Evolutionary conservation across 2,888 invertebrate species (phyloP).

Genomic region (Helleia helle): DNA sequence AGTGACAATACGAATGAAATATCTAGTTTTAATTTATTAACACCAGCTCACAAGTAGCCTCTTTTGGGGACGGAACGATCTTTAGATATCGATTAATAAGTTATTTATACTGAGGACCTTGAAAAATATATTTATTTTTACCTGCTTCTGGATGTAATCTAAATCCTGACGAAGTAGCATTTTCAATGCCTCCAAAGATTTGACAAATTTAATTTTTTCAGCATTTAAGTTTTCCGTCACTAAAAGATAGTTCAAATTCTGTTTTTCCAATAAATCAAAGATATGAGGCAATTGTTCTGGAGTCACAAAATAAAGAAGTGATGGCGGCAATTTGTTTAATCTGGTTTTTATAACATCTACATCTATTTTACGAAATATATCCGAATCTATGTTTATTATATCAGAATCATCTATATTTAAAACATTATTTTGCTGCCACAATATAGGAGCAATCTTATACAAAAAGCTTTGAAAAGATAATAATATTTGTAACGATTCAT

Average conservation of each 20-base stretch:
- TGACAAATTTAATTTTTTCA: constrained; percentile 53
- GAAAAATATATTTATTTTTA: constrained; percentile 25
- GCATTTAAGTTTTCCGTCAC: constrained; percentile 53
- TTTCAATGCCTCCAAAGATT: constrained; percentile 40
- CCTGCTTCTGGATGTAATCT: constrained; percentile 48
- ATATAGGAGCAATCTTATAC: constrained; percentile 50
- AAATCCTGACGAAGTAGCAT: constrained; percentile 38
- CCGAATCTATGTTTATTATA: constrained; percentile 41
- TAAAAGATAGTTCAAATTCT: constrained; percentile 60
- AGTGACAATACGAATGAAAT: too few relatives aligned
- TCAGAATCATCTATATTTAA: constrained; percentile 37
- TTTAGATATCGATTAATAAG: too few relatives aligned
- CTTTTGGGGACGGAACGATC: too few relatives aligned
- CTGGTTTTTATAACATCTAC: constrained; percentile 32
- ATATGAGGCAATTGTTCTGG: constrained; percentile 47
- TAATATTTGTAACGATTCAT: constrained; percentile 54
- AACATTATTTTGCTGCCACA: constrained; percentile 49
- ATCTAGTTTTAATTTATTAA: too few relatives aligned
- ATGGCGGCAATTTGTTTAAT: constrained; percentile 36
- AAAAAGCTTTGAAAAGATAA: constrained; percentile 59
- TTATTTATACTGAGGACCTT: background rate
- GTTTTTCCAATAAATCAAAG: constrained; percentile 52
- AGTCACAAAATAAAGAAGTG: constrained; percentile 50
- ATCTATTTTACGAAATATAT: constrained; percentile 44
- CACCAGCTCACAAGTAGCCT: too few relatives aligned